Base-by-base conservation (phyloP, 2,888 invertebrate genomes). In the Amblyteles armatorius region DNA sequence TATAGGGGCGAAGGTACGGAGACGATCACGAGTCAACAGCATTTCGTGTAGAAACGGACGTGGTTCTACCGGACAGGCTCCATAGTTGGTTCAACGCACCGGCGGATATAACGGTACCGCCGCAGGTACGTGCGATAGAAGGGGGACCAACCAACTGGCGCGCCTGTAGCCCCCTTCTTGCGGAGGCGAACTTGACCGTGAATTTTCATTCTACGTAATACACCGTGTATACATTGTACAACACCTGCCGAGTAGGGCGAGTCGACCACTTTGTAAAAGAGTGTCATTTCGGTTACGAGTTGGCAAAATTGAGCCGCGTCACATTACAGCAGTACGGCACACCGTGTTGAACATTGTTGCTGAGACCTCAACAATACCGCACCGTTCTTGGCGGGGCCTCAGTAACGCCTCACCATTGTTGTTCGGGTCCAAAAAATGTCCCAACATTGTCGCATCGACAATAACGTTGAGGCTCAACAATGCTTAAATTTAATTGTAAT, bases 81-180 rank as follows among this genome's bases (percentile, higher is more conserved):
- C 80, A 83, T 63, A 83, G 81, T 77, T 89, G 88, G 91, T 91
- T 91, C 91, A 91, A 91, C 89, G 90, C 86, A 88, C 90, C 86
- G 86, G 57, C 83, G 83, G 74, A 82, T 84, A 71, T 91, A 91
- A 91, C 92, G 92, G 92, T 90, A 91, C 86, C 83, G 26, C 50
- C 36, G 19, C 89, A 90, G 90, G 89, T 82, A 69, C 87, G 87
- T 88, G 87, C 36, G 86, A 80, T 88, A 71, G 55, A 73, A 72
- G 83, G 67, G 83, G 82, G 77, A 65, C 67, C 36, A 50, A 52
- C 55, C 33, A 40, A 36, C 33, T n/a, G 6, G 13, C 50, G 22
- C 40, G 36, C 50, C 26, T 50, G 19, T 76, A 48, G 36, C 33
- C 63, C 63, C 76, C 19, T 36, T 73, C 40, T 63, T 69, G 55